Conservation (phyloP, 2,113 vertebrate genomes). For the Podilymbus podiceps region DNA sequence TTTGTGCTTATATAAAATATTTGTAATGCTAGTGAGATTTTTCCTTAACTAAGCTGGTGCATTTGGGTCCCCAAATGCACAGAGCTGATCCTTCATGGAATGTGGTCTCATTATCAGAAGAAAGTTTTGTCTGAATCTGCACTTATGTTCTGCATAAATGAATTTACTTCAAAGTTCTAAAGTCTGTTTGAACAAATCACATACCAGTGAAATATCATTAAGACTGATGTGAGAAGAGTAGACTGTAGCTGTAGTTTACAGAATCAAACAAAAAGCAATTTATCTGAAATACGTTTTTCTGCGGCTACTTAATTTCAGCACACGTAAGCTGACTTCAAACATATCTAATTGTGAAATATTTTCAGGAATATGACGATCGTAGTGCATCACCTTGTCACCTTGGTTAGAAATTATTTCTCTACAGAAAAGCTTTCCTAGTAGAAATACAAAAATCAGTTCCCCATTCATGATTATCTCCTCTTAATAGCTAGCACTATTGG, state of each 20-base stretch:
- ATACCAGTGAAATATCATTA: background rate
- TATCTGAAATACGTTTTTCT: background rate
- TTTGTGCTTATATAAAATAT: background rate
- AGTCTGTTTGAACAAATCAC: background rate
- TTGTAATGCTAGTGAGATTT: background rate
- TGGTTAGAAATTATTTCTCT: background rate
- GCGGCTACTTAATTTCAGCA: background rate
- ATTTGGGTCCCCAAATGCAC: background rate
- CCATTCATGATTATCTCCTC: background rate
- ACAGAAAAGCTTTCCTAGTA: background rate
- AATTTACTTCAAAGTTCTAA: background rate
- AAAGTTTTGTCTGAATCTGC: background rate
- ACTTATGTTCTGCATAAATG: background rate
- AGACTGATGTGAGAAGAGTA: background rate
- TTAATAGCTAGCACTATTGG: background rate
- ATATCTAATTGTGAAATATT: background rate
- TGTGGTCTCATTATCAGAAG: background rate
- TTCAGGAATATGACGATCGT: background rate
- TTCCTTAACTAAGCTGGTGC: background rate
- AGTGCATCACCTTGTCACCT: background rate
- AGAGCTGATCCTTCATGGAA: background rate
- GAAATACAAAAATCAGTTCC: background rate
- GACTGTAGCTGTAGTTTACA: background rate
- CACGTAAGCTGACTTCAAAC: background rate
- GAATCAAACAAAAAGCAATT: background rate